Evolutionary conservation across 2,888 invertebrate species (phyloP).

Genomic region (Heliconius charithonia): DNA sequence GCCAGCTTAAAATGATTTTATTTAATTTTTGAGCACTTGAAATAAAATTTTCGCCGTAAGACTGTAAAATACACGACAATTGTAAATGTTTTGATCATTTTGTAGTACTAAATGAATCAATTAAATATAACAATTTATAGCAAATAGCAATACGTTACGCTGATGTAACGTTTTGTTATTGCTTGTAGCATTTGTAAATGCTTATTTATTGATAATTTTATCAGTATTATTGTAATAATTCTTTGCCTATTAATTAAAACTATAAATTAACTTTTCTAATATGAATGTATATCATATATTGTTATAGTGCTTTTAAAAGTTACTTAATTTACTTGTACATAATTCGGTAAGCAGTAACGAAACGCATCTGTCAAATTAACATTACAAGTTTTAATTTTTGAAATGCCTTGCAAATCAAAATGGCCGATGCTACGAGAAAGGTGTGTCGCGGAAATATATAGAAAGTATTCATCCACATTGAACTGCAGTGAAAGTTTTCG

Average conservation of each 20-base stretch:
- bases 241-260: neutral
- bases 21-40: neutral
- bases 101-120: neutral
- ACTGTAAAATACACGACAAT: neutral
- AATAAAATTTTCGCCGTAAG: neutral
- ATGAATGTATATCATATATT: too few species aligned
- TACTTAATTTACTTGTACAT: neutral
- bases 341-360: constrained; percentile 14
- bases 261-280: neutral
- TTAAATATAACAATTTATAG: neutral
- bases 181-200: neutral
- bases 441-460: constrained; percentile 74
- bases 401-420: constrained; percentile 65
- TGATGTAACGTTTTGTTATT: constrained; percentile 4
- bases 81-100: neutral
- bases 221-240: neutral
- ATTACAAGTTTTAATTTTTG: constrained; percentile 33
- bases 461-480: constrained; percentile 69
- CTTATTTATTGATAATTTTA: neutral
- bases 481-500: constrained; percentile 81
- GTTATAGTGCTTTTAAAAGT: neutral
- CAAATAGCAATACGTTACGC: constrained; percentile 8
- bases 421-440: constrained; percentile 78
- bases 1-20: constrained; percentile 19
- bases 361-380: constrained; percentile 36